Base-by-base conservation (phyloP, 2,888 invertebrate genomes). In the Chaetogeoica ovagalla region DNA sequence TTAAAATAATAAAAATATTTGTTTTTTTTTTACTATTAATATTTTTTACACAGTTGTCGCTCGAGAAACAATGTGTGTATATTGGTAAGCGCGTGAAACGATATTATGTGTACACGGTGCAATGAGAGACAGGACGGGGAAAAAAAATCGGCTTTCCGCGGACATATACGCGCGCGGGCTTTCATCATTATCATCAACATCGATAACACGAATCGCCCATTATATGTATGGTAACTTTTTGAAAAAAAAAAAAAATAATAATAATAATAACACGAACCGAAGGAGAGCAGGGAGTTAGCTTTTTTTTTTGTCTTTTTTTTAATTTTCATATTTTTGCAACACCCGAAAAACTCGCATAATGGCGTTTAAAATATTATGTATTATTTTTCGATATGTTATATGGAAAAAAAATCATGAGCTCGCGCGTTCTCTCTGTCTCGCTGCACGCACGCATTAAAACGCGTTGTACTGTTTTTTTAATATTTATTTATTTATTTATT, bases 191-290 rank as follows among this genome's bases (percentile, higher is more conserved):
- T 70, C 70, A 79, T 79, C 79, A 55, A 79, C 79, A 79, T 71
- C 79, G 79, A 79, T 79, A 79, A 79, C 79, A 79, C 79, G 79
- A 55, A 79, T 79, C 79, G 79, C 79, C 79, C 79, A 79, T 79
- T 79, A 79, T 79, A 63, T 75, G 59, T 79, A 63, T 75, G 59
- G 57, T 39, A 70, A 79, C 70, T 63, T 79, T 30, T n/a, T n/a
- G n/a, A n/a, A n/a, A n/a, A n/a, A n/a, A n/a, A n/a, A n/a, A n/a
- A n/a, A 5, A 17, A 55, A 69, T 52, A 52, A 52, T 52, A 60
- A 77, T 23, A 60, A 52, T 57, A 66, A 66, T 74, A 71, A 52
- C 60, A 71, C 19, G n/a, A 9, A 43, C 59, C 5, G 43, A 37
- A 6, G 19, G 30, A 30, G 30, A 4, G 30, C 30, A n/a, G n/a